Evolutionary conservation across 2,888 invertebrate species (phyloP), one percentile per base, ranked within the genome.

Genomic region (Epirrhoe alternata): DNA sequence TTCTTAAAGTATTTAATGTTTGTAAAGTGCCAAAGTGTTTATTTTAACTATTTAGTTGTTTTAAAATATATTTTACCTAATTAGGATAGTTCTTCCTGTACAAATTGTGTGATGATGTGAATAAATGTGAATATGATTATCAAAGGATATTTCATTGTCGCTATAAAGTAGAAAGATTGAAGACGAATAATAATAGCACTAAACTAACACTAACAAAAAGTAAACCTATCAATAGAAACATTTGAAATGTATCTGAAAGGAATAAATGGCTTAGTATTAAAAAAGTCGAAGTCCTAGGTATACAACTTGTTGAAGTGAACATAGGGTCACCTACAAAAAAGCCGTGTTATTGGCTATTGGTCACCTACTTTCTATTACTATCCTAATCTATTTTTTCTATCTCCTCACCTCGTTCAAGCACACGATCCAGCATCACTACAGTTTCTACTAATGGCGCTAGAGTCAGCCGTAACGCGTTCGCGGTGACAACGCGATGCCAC

Each of bases 401-500:
- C 6, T 1, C 7, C 16, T 45, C 17, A 6, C 96, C 95, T 77
- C 94, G 88, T 86, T 97, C 97, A 35, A 94, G 83, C 0, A 98
- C 87, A 5, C 98, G 94, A 85, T 98, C 98, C 42, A 97, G 88
- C n/a, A 98, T 88, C 54, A 98, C 92, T 1, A 97, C 89, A 0
- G 96, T 96, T 86, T 98, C 98, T 0, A 98, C 95, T 0, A 97
- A 90, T 1, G 97, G 98, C 6, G 98, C 98, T 62, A 98, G 88
- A 81, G 96, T 89, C 0, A 98, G 94, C n/a, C 98, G 94, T 51
- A 98, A 83, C 0, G 97, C 95, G 86, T 97, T 97, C 82, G 97
- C 96, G 4, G 95, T 93, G 4, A 98, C 96, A 62, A 97, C 97
- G 64, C 95, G 94, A 72, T 94, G 94, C 97, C 97, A 98, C 12